Evolutionary conservation across 2,113 vertebrate species (phyloP), one percentile per base, ranked within the genome.

Genomic region (Notarius quadriscutis): DNA sequence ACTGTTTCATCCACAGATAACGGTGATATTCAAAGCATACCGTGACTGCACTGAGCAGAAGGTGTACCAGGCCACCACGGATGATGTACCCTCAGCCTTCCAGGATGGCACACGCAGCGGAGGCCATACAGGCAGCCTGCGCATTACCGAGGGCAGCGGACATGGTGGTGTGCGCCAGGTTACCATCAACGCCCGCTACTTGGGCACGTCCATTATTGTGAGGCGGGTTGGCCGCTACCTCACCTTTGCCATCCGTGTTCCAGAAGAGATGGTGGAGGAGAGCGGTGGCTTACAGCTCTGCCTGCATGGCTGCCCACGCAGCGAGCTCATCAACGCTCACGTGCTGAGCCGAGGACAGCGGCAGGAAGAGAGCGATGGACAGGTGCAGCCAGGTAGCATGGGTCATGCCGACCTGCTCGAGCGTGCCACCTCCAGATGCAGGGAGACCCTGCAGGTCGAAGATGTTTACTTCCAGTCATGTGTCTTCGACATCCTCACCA

Each of bases 401-500:
- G 0, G 93, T 91, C 94, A 93, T 82, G 84, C 92, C 88, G 96
- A 95, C 92, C 95, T 95, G 2, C 94, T 95, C 86, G 96, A 96
- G 89, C 91, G 91, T 0, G 96, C 96, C 71, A 95, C 95, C 0
- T 94, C 96, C 63, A 95, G 94, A 89, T 96, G 96, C 86, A 91
- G 94, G 79, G 95, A 96, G 90, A 95, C 93, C 34, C 94, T 96
- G 91, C 94, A 95, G 87, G 95, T 96, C 85, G 96, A 96, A 92
- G 96, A 96, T 6, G 94, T 96, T 65, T 96, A 96, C 93, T 96
- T 96, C 86, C 96, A 96, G 91, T 96, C 96, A n/a, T 96, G 96
- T 4, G 95, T 96, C 86, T 96, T 96, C 87, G 96, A 96, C 90
- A 92, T 96, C 87, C 94, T 96, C 81, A 96, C 96, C 50, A 96